phyloP scores from a whole-genome alignment of 2,888 invertebrate genomes.

The Oscheius sp. region DNA sequence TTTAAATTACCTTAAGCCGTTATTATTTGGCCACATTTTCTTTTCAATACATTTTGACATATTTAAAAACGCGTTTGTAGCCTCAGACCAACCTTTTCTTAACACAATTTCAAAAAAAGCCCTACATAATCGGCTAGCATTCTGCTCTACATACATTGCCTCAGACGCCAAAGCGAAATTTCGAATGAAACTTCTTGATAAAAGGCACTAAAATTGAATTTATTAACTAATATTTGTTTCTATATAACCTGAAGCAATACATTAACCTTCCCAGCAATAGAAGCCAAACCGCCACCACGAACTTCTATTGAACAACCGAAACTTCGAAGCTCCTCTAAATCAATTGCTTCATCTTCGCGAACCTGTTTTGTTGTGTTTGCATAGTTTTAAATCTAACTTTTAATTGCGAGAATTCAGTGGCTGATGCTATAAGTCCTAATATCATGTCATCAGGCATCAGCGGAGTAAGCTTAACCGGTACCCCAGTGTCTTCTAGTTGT shows the following conservation, averaged over 20 bases:
- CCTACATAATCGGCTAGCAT: constrained; percentile 58
- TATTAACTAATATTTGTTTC: neutral
- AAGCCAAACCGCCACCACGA: constrained; percentile 85
- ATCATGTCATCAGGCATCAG: constrained; percentile 69
- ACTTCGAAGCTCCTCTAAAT: constrained; percentile 82
- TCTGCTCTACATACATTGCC: constrained; percentile 85
- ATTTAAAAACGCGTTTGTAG: constrained; percentile 84
- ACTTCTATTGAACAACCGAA: constrained; percentile 83
- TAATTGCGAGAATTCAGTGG: constrained; percentile 93
- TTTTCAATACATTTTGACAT: constrained; percentile 92
- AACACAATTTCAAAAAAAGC: constrained; percentile 74
- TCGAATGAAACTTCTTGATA: constrained; percentile 81
- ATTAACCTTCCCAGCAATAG: constrained; percentile 92
- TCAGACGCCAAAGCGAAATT: constrained; percentile 88
- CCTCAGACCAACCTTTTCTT: constrained; percentile 86
- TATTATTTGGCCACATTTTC: constrained; percentile 90
- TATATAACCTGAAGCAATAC: constrained; percentile 82
- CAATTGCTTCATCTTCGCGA: constrained; percentile 91
- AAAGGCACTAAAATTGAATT: constrained; percentile 49
- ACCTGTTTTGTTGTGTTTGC: constrained; percentile 74
- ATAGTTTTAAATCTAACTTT: constrained; percentile 76
- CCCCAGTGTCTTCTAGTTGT: constrained; percentile 59
- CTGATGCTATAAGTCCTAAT: constrained; percentile 87
- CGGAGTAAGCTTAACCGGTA: constrained; percentile 72
- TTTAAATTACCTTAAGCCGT: constrained; percentile 73